Evolutionary conservation across 2,888 invertebrate genomes (phyloP).

Genomic region (Netelia melanura): DNA sequence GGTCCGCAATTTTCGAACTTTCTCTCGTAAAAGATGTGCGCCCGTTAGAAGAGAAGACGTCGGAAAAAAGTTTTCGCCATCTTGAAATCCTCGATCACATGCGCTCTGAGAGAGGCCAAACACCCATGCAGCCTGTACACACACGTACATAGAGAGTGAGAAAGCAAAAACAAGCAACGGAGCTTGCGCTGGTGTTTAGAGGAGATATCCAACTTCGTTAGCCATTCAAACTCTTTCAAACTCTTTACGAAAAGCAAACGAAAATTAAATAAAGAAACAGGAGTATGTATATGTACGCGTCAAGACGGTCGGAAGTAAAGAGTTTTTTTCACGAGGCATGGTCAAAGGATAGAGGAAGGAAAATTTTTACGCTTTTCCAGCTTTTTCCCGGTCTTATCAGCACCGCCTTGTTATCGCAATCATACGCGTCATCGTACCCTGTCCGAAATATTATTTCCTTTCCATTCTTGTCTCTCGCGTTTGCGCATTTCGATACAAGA

Average conservation of each 20-base stretch:
- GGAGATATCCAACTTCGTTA: constrained; percentile 45
- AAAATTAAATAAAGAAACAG: neutral
- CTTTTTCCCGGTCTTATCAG: neutral
- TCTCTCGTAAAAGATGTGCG: constrained; percentile 45
- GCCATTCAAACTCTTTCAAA: constrained; percentile 38
- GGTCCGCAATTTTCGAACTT: constrained; percentile 63
- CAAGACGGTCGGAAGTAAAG: too few relatives aligned
- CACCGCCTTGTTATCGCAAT: neutral
- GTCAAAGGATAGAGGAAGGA: too few relatives aligned
- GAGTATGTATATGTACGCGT: too few relatives aligned
- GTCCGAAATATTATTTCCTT: neutral
- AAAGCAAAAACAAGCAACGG: neutral
- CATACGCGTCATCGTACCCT: neutral
- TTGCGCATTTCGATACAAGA: neutral
- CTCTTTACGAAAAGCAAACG: neutral
- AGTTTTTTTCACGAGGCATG: too few relatives aligned
- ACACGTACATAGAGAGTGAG: neutral
- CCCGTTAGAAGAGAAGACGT: neutral
- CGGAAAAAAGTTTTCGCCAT: constrained; percentile 52
- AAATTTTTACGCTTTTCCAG: too few relatives aligned
- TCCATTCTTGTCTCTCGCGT: neutral
- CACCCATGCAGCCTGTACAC: neutral
- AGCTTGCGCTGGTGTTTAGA: constrained; percentile 39
- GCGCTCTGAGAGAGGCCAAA: neutral
- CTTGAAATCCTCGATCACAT: constrained; percentile 58